A percentile compares a stretch with the other conserved stretches of the same genome.
phyloP scores from a whole-genome alignment of 1,140 invertebrate species.

The Penaeus chinensis region DNA sequence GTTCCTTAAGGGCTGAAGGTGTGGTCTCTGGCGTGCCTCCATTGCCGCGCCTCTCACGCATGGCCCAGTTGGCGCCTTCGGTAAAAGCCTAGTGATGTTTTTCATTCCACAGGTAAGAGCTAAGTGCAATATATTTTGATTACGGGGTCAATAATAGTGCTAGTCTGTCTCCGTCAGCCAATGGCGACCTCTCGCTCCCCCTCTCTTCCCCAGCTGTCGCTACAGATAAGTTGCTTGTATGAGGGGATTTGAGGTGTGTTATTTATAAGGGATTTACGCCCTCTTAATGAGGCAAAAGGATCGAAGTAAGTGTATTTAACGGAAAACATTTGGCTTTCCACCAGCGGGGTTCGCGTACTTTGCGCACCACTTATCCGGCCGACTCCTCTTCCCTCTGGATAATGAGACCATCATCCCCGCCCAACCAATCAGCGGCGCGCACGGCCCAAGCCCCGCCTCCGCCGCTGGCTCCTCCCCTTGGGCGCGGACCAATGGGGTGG shows the following conservation, averaged over 20 bases:
- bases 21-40: background rate
- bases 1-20: background rate
- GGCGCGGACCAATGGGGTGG: constrained; percentile 22
- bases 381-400: constrained; percentile 40
- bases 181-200: constrained; percentile 26
- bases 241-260: constrained; percentile 47
- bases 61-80: background rate
- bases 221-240: constrained; percentile 37
- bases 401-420: background rate
- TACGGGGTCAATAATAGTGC: background rate
- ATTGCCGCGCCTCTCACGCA: background rate
- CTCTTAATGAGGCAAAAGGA: constrained; percentile 55
- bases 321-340: constrained; percentile 40
- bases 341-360: constrained; percentile 23
- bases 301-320: constrained; percentile 54
- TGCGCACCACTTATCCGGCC: constrained; percentile 31
- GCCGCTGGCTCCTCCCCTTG: background rate
- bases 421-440: background rate
- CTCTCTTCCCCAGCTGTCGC: constrained; percentile 9
- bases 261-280: constrained; percentile 56
- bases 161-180: constrained; percentile 13
- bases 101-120: background rate
- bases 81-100: constrained; percentile 19
- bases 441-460: background rate
- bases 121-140: constrained; percentile 19